Evolutionary conservation across 2,113 vertebrate species (phyloP).

Genomic region (Apodemus speciosus): DNA sequence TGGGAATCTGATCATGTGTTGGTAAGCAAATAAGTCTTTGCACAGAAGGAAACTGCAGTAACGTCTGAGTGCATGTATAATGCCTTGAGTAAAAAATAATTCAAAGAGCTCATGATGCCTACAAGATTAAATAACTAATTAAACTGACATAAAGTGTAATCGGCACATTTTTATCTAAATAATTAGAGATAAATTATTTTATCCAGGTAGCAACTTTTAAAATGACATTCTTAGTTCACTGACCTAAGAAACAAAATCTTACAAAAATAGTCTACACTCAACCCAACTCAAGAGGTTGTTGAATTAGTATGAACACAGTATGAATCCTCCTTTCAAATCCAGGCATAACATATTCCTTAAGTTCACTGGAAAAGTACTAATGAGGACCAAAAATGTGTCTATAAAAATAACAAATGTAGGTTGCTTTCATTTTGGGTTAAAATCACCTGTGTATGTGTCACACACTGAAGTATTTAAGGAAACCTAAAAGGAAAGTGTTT

Average conservation of each 20-base stretch:
- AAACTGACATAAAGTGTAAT: background rate
- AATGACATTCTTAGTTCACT: background rate
- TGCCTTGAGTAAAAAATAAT: background rate
- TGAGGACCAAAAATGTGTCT: background rate
- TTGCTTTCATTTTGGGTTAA: constrained; percentile 48
- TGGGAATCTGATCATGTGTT: background rate
- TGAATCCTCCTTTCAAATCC: background rate
- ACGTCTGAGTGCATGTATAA: background rate
- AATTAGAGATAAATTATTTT: background rate
- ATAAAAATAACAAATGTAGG: background rate
- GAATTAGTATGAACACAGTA: background rate
- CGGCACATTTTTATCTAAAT: background rate
- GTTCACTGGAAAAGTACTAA: constrained; percentile 20
- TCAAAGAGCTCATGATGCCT: background rate
- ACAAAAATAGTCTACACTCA: background rate
- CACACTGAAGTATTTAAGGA: constrained; percentile 42
- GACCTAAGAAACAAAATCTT: background rate
- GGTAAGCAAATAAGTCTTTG: background rate
- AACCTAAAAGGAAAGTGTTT: constrained; percentile 59
- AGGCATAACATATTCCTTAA: background rate
- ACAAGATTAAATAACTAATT: background rate
- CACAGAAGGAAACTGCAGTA: background rate
- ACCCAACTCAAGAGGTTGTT: background rate
- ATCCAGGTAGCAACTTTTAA: background rate
- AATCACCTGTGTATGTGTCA: constrained; percentile 46